phyloP scores from a whole-genome alignment of 1,140 invertebrate species.

The Bombus ignitus region DNA sequence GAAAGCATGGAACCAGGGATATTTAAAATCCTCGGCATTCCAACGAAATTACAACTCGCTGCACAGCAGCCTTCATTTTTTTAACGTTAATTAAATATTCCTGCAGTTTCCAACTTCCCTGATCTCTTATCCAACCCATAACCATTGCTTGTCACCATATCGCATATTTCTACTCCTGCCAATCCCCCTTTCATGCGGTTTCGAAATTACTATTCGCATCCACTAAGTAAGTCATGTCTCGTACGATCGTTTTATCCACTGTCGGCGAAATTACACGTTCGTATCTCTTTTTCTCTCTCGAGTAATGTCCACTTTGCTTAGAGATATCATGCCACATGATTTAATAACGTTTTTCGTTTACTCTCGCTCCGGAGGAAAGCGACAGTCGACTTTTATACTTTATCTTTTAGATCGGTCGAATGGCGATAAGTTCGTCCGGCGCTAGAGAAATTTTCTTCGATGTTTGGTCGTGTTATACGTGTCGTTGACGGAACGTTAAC shows the following conservation, averaged over 20 bases:
- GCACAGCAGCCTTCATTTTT: not conserved
- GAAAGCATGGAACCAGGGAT: not conserved
- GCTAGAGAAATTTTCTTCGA: not conserved
- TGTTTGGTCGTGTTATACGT: slow-evolving; percentile 1
- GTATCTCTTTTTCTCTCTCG: not conserved
- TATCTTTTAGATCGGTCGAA: not conserved
- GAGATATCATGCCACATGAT: not conserved
- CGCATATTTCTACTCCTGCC: not conserved
- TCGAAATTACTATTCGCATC: not conserved
- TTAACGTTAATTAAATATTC: not conserved
- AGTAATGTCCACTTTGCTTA: not conserved
- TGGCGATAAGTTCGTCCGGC: not conserved
- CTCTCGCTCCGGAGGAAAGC: not conserved
- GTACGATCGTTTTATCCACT: not conserved
- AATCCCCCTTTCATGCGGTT: not conserved
- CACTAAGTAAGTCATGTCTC: not conserved
- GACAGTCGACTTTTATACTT: not conserved
- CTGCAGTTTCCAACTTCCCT: not conserved
- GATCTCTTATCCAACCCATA: not conserved
- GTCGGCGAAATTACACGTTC: slow-evolving; percentile 15
- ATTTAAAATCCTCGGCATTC: not conserved
- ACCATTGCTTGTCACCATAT: slow-evolving; percentile 4
- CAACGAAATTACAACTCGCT: not conserved
- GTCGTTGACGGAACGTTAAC: slow-evolving; percentile 20
- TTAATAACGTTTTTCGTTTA: not conserved